Base-by-base conservation (phyloP, 2,113 vertebrate species). In the Misgurnus mizolepis region DNA sequence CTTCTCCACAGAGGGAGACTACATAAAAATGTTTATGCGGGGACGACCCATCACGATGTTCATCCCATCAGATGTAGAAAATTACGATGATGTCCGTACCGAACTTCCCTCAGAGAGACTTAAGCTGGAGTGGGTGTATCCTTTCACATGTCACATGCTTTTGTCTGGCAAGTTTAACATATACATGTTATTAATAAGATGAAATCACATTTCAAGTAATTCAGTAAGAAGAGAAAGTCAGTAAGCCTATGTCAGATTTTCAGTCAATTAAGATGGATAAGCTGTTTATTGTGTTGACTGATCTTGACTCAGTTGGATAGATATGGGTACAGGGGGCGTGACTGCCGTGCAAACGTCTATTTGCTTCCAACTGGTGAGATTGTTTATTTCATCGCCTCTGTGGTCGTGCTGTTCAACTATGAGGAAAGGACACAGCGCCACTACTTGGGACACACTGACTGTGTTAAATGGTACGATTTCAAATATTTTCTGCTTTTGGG, bases 51-150 rank as follows among this genome's bases (percentile, higher is more conserved):
- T 99, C 90, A 99, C 98, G 80, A 99, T 99, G 98, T 99, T 97
- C 89, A 94, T 98, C 92, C 98, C 98, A 68, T 97, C 98, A 65
- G 94, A 97, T 40, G 92, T 98, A 83, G 95, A 95, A 78, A 98
- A 94, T 90, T 98, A 98, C 75, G 95, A 95, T 0, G 96, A 98
- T 11, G 93, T 98, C 77, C 94, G 93, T 74, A 95, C 95, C 49
- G 98, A 99, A 55, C 93, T 98, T 88, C 96, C 98, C 41, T 71
- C 96, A 55, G 97, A 98, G 86, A 94, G 95, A 87, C 94, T 99
- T 79, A 98, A 97, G 92, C 94, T 99, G 92, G 98, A 98, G 87
- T 99, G 98, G 98, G 95, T 92, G 98, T 99, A 99, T 98, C 96
- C 96, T 99, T 94, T 76, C 67, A 55, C 15, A 22, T 22, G 4